Percentiles rank a stretch among this genome's conserved stretches.
These are phyloP conservation scores for Caenorhabditis uteleia DNA, from an alignment of 2,888 invertebrate species.

Conservation along the genomic window DNA sequence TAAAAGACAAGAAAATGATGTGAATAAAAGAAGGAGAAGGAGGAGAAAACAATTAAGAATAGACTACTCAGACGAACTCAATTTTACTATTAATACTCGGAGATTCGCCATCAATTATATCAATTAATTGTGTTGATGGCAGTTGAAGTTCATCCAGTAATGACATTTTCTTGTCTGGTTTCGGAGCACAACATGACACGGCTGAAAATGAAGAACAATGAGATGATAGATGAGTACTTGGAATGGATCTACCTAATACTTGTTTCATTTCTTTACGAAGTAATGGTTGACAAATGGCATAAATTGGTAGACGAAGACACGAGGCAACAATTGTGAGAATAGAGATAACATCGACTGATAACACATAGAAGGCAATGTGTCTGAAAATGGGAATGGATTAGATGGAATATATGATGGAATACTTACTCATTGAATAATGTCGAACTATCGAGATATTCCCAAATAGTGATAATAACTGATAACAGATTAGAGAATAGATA, in stretches of 20 bases:
- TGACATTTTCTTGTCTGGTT: conserved; percentile 18
- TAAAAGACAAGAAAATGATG: background rate
- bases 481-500: conserved; percentile 52
- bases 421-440: background rate
- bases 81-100: conserved; percentile 34
- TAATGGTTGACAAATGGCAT: conserved; percentile 50
- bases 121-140: conserved; percentile 28
- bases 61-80: conserved; percentile 22
- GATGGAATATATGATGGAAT: background rate
- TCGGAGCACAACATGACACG: background rate
- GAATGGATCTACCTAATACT: conserved; percentile 35
- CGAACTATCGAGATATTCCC: conserved; percentile 46
- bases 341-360: conserved; percentile 54
- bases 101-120: conserved; percentile 29
- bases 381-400: conserved; percentile 25
- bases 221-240: background rate
- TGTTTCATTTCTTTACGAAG: conserved; percentile 46
- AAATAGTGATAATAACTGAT: conserved; percentile 45
- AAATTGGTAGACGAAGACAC: conserved; percentile 54
- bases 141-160: conserved; percentile 24
- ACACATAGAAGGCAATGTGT: conserved; percentile 44
- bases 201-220: background rate
- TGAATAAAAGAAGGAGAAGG: conserved; percentile 1
- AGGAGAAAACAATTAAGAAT: conserved; percentile 3
- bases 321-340: conserved; percentile 51